phyloP scores from a whole-genome alignment of 2,888 invertebrate species.

The Callinectes sapidus region DNA sequence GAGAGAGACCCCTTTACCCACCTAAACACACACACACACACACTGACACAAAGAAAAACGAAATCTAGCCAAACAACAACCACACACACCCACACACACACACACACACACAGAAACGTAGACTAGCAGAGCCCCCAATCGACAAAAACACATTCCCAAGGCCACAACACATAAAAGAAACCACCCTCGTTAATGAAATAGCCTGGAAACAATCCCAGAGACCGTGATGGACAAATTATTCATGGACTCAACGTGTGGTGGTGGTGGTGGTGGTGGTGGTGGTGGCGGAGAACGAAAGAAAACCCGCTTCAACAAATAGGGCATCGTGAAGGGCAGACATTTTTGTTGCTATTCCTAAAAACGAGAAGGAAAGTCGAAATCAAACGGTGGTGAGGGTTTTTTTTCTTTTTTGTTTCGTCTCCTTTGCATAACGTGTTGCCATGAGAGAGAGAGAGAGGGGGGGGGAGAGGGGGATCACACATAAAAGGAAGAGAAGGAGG shows the following conservation, averaged over 20 bases:
- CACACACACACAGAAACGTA: too few species aligned
- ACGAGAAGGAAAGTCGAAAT: neutral
- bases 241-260: neutral
- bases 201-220: conserved; percentile 9
- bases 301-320: neutral
- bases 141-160: neutral
- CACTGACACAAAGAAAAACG: too few species aligned
- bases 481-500: too few species aligned
- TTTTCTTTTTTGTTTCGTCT: too few species aligned
- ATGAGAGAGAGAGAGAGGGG: too few species aligned
- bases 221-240: neutral
- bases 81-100: too few species aligned
- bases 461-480: too few species aligned
- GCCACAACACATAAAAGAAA: neutral
- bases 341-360: neutral
- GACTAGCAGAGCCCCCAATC: too few species aligned
- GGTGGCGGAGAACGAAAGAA: too few species aligned
- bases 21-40: neutral
- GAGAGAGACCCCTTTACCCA: neutral
- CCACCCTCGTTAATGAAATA: neutral
- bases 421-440: too few species aligned
- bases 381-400: neutral
- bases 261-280: neutral
- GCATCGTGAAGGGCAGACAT: neutral
- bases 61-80: too few species aligned